Evolutionary conservation across 2,888 invertebrate species (phyloP), one percentile per base, ranked within the genome.

Genomic region (Cataglyphis altisquamis): DNA sequence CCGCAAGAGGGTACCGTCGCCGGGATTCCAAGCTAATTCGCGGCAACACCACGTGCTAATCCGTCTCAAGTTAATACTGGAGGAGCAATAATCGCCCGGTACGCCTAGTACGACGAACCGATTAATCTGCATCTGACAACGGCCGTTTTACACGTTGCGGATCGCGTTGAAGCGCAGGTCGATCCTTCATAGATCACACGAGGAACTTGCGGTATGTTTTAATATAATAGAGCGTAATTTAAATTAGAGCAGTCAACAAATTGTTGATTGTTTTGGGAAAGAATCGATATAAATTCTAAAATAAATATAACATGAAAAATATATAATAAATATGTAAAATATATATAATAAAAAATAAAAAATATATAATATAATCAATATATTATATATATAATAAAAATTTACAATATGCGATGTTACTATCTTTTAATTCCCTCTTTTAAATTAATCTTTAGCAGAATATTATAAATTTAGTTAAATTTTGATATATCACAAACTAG

Each of bases 21-120:
- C 88, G 86, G 88, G 89, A 92, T 92, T 91, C 91, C 90, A 86
- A 85, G 88, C 91, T 92, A 92, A 92, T 92, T 92, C 92, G 90
- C 75, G 67, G 89, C 86, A 88, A 90, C 88, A 88, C 89, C 88
- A 84, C 87, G 84, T 86, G 89, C 87, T 90, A 90, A 90, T 90
- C 89, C 90, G 90, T 89, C 89, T 89, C 74, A 80, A 88, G 87
- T 86, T 81, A 74, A 81, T 83, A 72, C 80, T 68, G 84, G 82
- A 84, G 85, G 88, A 89, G 90, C 87, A 92, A 92, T 92, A 91
- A 93, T 92, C 92, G 91, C 86, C 88, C 87, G 86, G 86, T 89
- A 84, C 89, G 91, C 89, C 89, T 83, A 82, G 86, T 86, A 80
- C 89, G 91, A 91, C 90, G 86, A 87, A 88, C 86, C 91, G 82